phyloP scores from a whole-genome alignment of 35 echinoderm and acorn worm species.

The Anneissia japonica region DNA sequence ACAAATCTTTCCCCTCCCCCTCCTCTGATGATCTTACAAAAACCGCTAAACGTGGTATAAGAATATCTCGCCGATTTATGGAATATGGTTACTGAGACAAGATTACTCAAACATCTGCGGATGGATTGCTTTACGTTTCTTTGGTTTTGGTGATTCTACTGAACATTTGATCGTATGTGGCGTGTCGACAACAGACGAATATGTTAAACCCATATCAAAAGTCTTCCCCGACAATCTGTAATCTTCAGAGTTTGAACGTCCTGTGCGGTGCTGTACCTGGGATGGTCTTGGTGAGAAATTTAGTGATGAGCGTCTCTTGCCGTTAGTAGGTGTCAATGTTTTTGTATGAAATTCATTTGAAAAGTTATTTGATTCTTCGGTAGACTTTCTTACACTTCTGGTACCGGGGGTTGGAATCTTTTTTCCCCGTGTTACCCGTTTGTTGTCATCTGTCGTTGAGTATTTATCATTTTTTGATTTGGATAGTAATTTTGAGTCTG shows the following conservation, averaged over 20 bases:
- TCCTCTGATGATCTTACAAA: too few species aligned
- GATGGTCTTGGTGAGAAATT: neutral
- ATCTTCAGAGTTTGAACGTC: neutral
- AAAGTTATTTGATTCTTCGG: neutral
- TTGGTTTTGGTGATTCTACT: neutral
- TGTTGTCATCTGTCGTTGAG: neutral
- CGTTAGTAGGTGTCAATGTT: neutral
- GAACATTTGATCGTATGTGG: neutral
- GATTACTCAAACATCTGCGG: too few species aligned
- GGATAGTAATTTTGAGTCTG: conserved; percentile 27
- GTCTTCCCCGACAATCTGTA: neutral
- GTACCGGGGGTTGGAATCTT: neutral
- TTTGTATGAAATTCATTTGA: neutral
- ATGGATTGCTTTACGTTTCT: neutral
- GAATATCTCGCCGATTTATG: too few species aligned
- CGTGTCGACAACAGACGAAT: neutral
- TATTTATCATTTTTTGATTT: neutral
- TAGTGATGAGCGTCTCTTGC: neutral
- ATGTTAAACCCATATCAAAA: neutral
- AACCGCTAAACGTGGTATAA: too few species aligned
- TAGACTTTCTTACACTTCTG: neutral
- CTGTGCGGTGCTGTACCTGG: neutral
- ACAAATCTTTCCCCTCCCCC: too few species aligned
- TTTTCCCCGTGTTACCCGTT: neutral
- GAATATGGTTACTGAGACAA: too few species aligned